These are phyloP conservation scores for Phoebastria nigripes DNA, from an alignment of 2,797 vertebrate genomes.

Conservation along the genomic window DNA sequence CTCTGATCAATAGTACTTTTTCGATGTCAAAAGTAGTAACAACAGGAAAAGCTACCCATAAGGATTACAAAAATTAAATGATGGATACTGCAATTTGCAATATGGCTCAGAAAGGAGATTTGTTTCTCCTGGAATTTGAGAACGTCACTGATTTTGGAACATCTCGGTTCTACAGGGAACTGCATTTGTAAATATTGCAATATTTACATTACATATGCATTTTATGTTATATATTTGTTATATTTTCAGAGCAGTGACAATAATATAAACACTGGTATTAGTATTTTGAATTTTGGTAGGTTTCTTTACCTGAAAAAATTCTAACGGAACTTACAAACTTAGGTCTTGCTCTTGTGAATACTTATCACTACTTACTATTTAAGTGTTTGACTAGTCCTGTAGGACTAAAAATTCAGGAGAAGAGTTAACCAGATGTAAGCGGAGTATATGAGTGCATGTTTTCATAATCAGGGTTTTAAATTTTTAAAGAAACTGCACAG, in stretches of 20 bases:
- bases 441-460: background rate
- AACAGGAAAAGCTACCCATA: background rate
- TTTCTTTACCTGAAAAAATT: background rate
- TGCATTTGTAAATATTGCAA: background rate
- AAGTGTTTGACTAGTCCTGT: background rate
- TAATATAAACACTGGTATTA: background rate
- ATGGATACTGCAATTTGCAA: background rate
- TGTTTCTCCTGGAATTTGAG: background rate
- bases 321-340: background rate
- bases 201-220: background rate
- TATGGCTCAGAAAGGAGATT: background rate
- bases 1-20: background rate
- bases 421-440: background rate
- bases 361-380: background rate
- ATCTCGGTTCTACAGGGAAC: background rate
- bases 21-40: background rate
- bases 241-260: background rate
- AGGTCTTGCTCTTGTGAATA: background rate
- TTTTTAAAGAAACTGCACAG: background rate
- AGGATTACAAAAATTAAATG: background rate
- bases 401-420: background rate
- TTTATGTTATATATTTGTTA: background rate
- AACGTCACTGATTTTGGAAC: background rate
- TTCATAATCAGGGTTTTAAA: background rate
- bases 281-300: background rate